Evolutionary conservation across 2,113 vertebrate genomes (phyloP).

Genomic region (Larimichthys crocea): DNA sequence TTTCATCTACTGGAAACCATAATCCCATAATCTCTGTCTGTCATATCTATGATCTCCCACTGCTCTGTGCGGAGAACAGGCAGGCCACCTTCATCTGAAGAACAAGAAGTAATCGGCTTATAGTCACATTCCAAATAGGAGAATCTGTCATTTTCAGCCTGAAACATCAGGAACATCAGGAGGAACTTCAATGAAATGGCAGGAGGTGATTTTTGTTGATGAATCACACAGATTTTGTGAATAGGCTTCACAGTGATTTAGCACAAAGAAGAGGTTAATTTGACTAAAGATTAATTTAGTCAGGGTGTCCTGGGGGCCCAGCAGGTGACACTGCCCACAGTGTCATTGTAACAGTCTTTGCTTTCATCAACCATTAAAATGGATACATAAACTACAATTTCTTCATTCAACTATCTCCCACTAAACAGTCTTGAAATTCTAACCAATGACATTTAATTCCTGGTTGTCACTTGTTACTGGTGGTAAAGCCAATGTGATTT

Average conservation of each 20-base stretch:
- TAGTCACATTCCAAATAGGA: constrained; percentile 54
- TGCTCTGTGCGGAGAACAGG: constrained; percentile 52
- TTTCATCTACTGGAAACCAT: constrained; percentile 60
- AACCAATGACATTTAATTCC: not conserved
- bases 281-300: constrained; percentile 34
- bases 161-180: constrained; percentile 13
- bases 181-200: constrained; percentile 29
- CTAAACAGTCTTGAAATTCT: not conserved
- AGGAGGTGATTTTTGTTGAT: constrained; percentile 60
- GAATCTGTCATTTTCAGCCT: constrained; percentile 57
- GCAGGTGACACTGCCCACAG: constrained; percentile 16
- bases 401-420: not conserved
- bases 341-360: constrained; percentile 1
- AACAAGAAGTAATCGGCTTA: constrained; percentile 70
- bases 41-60: constrained; percentile 62
- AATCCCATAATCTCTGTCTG: constrained; percentile 71
- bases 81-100: constrained; percentile 59
- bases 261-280: constrained; percentile 39
- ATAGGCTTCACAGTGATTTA: constrained; percentile 43
- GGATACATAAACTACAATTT: not conserved
- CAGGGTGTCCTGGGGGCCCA: constrained; percentile 7
- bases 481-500: no score
- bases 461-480: not conserved
- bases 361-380: not conserved
- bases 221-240: constrained; percentile 57